Evolutionary conservation across 2,113 vertebrate species (phyloP).

Genomic region (Salvelinus sp.): DNA sequence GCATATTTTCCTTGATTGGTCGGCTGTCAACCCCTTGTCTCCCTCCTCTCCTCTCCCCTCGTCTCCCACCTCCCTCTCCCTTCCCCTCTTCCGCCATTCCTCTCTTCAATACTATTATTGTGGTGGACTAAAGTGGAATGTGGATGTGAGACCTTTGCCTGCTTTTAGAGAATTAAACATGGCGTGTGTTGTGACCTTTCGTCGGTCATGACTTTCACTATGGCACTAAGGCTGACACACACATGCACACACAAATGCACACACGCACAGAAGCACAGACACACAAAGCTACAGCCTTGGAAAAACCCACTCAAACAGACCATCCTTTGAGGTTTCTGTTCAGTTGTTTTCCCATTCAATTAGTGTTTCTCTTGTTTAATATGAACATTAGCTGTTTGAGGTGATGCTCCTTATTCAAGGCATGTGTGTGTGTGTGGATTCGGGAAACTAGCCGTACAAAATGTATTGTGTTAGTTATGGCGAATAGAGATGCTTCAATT

Average conservation of each 20-base stretch:
- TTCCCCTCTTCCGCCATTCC: neutral
- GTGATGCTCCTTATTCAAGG: constrained; percentile 35
- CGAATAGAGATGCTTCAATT: neutral
- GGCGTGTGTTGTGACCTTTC: constrained; percentile 71
- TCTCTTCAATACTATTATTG: constrained; percentile 65
- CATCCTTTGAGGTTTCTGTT: constrained; percentile 25
- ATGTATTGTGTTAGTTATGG: neutral
- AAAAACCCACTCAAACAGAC: constrained; percentile 29
- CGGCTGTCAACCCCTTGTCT: constrained; percentile 37
- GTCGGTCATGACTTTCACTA: constrained; percentile 67
- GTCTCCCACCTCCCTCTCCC: neutral
- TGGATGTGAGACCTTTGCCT: constrained; percentile 75
- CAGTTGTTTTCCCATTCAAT: constrained; percentile 31
- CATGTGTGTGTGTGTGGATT: neutral
- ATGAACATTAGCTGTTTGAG: constrained; percentile 46
- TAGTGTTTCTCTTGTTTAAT: constrained; percentile 52
- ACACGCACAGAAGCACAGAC: constrained; percentile 14
- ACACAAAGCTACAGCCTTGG: constrained; percentile 45
- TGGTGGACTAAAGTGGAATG: constrained; percentile 67
- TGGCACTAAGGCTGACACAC: neutral
- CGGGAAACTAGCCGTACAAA: no score
- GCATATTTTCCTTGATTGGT: constrained; percentile 57
- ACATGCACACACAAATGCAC: no score
- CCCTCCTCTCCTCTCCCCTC: neutral
- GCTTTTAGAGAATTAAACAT: constrained; percentile 74